phyloP scores from a whole-genome alignment of 2,113 vertebrate species.

The Larimichthys polyactis region DNA sequence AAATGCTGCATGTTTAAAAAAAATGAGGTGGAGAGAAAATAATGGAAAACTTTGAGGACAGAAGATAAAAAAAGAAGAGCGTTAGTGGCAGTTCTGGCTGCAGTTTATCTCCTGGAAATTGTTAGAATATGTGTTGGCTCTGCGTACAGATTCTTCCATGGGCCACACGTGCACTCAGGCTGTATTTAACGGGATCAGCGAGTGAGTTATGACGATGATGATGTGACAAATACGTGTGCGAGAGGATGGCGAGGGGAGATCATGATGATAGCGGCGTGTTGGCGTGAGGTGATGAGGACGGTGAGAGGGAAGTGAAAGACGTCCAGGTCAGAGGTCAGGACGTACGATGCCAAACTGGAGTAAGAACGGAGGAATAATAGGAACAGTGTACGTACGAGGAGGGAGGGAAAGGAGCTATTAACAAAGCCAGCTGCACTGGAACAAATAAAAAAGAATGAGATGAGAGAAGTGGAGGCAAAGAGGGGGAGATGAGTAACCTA shows the following conservation, averaged over 20 bases:
- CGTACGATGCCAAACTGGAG: background rate
- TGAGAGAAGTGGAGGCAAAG: background rate
- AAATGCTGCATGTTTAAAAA: slow-evolving; percentile 6
- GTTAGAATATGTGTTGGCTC: background rate
- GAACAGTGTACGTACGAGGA: background rate
- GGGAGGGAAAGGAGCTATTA: slow-evolving; percentile 2
- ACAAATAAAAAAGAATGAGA: slow-evolving; percentile 2
- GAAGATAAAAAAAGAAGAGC: background rate
- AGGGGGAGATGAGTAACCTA: background rate
- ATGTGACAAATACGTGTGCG: slow-evolving; percentile 11
- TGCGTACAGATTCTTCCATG: background rate
- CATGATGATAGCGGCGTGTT: background rate
- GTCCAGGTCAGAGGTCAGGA: background rate
- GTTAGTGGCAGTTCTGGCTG: background rate
- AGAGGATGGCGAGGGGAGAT: background rate
- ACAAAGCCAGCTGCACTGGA: background rate
- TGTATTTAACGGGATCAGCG: background rate
- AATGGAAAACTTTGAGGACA: slow-evolving; percentile 3
- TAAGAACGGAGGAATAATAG: background rate
- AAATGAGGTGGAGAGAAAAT: background rate
- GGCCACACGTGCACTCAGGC: background rate
- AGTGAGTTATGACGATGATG: slow-evolving; percentile 16
- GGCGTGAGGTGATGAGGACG: background rate
- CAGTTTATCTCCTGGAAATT: slow-evolving; percentile 19
- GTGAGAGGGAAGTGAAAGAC: background rate